These are phyloP conservation scores for Drosophila nasuta DNA, from an alignment of 1,140 invertebrate genomes.

Conservation along the genomic window DNA sequence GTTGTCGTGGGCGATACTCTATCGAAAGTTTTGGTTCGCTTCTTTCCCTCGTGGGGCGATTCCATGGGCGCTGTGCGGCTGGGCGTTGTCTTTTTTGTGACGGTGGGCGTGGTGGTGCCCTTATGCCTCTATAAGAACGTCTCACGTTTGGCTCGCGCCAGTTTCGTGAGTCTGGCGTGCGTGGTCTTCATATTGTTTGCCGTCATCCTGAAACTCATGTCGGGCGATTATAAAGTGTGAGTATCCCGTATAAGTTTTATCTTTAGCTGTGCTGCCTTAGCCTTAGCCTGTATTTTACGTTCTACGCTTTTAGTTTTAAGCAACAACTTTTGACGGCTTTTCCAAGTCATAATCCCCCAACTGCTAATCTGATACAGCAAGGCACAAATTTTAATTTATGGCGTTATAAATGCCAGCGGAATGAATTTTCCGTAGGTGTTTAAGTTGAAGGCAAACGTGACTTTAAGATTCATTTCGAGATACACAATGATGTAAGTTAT, in stretches of 20 bases:
- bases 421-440: neutral
- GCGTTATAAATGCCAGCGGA: neutral
- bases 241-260: slow-evolving; percentile 44
- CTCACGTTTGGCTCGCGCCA: slow-evolving; percentile 91
- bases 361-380: neutral
- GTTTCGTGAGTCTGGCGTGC: slow-evolving; percentile 91
- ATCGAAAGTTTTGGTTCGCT: slow-evolving; percentile 92
- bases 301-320: neutral
- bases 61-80: slow-evolving; percentile 88
- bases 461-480: neutral
- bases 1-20: slow-evolving; percentile 95
- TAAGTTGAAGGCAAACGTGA: neutral
- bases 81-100: slow-evolving; percentile 91
- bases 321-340: slow-evolving; percentile 2
- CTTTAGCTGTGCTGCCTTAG: neutral
- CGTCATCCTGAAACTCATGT: slow-evolving; percentile 86
- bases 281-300: neutral
- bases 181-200: slow-evolving; percentile 91
- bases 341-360: neutral
- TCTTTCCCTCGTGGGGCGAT: slow-evolving; percentile 85
- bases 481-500: neutral
- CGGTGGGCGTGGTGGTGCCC: slow-evolving; percentile 91
- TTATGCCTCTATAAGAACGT: slow-evolving; percentile 93
- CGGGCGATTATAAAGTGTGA: slow-evolving; percentile 87
- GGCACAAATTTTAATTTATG: slow-evolving; percentile 6